Evolutionary conservation across 2,113 vertebrate genomes (phyloP).

Genomic region (Petrocephalus zakoni): DNA sequence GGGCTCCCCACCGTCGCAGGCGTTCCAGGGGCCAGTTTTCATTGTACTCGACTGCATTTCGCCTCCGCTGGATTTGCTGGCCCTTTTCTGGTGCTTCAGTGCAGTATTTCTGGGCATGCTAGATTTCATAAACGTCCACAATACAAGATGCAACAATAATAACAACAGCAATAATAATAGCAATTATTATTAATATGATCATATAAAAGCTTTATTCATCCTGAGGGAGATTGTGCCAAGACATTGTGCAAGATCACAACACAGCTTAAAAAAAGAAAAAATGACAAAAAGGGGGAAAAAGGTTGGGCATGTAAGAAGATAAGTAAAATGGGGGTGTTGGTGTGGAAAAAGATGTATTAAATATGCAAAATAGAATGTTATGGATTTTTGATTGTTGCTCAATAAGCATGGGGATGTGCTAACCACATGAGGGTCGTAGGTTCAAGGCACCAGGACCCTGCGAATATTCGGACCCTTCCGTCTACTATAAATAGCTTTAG

Average conservation of each 20-base stretch:
- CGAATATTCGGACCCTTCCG: background rate
- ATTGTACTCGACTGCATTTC: background rate
- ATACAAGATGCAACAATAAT: background rate
- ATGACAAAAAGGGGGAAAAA: background rate
- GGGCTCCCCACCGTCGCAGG: background rate
- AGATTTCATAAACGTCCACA: background rate
- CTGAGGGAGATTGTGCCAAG: background rate
- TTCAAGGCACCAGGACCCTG: background rate
- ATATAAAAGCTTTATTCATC: background rate
- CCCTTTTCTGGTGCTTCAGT: background rate
- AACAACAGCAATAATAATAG: background rate
- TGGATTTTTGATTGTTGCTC: background rate
- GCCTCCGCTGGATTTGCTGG: background rate
- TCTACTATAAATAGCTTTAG: background rate
- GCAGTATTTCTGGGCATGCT: background rate
- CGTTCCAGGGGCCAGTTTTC: background rate
- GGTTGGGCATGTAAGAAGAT: background rate
- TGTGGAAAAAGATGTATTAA: background rate
- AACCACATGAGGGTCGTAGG: background rate
- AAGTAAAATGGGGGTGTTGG: background rate
- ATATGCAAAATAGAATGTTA: background rate
- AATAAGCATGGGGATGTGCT: background rate
- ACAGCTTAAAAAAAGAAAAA: background rate
- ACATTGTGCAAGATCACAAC: background rate
- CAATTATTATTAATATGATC: background rate